A percentile compares a stretch with the other conserved stretches of the same genome.
phyloP scores from a whole-genome alignment of 2,888 invertebrate species.

The Argyresthia albistria region DNA sequence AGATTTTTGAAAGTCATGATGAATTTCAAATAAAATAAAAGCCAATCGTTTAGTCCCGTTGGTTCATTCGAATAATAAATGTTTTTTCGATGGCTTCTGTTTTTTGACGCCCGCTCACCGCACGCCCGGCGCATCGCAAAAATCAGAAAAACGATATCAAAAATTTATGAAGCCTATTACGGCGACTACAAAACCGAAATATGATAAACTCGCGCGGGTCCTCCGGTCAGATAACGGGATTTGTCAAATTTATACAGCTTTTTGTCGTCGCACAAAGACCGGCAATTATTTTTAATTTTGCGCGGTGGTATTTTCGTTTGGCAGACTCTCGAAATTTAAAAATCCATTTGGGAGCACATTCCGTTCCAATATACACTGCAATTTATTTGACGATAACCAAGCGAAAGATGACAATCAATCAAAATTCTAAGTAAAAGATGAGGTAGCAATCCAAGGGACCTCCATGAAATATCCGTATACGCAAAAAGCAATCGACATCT shows the following conservation, averaged over 20 bases:
- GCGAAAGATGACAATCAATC: neutral
- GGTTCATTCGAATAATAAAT: slow-evolving; percentile 6
- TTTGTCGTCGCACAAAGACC: slow-evolving; percentile 24
- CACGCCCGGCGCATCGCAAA: slow-evolving; percentile 19
- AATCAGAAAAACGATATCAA: slow-evolving; percentile 52
- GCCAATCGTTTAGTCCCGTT: neutral
- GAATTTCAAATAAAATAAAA: neutral
- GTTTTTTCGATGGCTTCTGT: slow-evolving; percentile 18
- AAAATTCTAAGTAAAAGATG: neutral
- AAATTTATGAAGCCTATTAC: slow-evolving; percentile 64
- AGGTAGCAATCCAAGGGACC: neutral
- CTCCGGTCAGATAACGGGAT: slow-evolving; percentile 43
- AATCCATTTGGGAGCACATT: slow-evolving; percentile 3
- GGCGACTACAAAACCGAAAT: slow-evolving; percentile 46
- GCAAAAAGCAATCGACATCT: neutral
- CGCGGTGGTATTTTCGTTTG: slow-evolving; percentile 2
- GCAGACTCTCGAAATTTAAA: neutral
- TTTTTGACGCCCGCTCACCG: slow-evolving; percentile 12
- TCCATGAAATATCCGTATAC: neutral
- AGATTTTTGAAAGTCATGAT: neutral
- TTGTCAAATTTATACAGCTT: slow-evolving; percentile 35
- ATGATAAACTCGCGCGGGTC: slow-evolving; percentile 35
- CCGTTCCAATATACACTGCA: neutral
- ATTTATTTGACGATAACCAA: neutral
- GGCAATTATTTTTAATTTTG: slow-evolving; percentile 44